phyloP scores from a whole-genome alignment of 2,113 vertebrate genomes.

The Pelecanus crispus region DNA sequence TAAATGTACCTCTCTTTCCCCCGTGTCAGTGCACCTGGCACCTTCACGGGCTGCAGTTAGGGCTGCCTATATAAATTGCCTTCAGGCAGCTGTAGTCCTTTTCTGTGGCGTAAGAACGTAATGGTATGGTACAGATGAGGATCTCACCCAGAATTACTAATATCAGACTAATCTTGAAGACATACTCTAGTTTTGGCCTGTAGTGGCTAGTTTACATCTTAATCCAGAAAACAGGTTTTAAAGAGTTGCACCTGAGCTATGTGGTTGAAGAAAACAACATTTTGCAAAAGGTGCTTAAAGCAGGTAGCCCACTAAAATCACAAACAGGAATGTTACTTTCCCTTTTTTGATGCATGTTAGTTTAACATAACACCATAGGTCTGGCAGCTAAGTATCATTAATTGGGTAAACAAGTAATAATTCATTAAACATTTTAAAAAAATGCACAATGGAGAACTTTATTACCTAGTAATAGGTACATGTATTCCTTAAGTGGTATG shows the following conservation, averaged over 20 bases:
- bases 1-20: neutral
- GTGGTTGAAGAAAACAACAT: neutral
- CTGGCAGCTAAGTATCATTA: neutral
- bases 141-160: neutral
- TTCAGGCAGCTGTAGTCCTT: neutral
- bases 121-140: neutral
- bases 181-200: neutral
- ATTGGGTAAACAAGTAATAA: neutral
- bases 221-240: neutral
- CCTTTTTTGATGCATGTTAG: neutral
- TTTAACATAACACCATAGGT: fast-evolving
- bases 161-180: too few species aligned
- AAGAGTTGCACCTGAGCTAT: fast-evolving
- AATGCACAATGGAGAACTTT: neutral
- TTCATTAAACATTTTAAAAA: neutral
- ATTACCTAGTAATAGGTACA: neutral
- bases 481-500: neutral
- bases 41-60: neutral
- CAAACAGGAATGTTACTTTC: neutral
- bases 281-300: neutral
- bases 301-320: neutral
- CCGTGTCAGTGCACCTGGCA: fast-evolving
- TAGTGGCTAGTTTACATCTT: neutral
- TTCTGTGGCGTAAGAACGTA: neutral
- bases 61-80: neutral